A percentile compares a stretch with the other conserved stretches of the same genome.
Conservation (phyloP, 2,888 invertebrate genomes). For the Sphaerolaimus hirsutus region DNA sequence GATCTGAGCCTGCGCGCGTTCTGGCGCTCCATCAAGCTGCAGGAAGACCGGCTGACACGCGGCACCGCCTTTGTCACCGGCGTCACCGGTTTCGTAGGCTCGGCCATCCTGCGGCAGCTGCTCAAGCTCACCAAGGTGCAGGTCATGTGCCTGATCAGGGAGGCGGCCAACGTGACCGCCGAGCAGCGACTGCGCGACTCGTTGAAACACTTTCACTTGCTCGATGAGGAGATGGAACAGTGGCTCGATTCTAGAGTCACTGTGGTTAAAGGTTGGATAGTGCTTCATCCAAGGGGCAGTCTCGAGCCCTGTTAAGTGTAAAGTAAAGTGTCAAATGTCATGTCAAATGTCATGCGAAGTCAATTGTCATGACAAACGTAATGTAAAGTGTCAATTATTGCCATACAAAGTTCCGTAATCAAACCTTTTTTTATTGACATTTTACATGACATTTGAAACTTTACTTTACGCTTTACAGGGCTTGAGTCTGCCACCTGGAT, state of each 20-base stretch:
- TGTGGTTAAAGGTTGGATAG: neutral
- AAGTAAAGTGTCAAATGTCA: no score
- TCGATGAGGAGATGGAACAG: slow-evolving; percentile 15
- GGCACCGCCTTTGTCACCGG: slow-evolving; percentile 28
- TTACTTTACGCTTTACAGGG: no score
- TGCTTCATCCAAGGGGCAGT: no score
- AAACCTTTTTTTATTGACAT: no score
- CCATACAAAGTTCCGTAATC: no score
- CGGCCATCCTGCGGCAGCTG: slow-evolving; percentile 25
- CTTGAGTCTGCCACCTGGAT: no score
- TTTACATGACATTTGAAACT: no score
- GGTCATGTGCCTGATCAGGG: slow-evolving; percentile 26
- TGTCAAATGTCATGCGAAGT: no score
- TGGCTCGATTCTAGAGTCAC: neutral
- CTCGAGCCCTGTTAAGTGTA: no score
- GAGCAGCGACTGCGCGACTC: slow-evolving; percentile 17
- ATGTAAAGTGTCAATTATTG: no score
- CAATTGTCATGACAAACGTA: no score
- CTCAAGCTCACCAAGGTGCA: slow-evolving; percentile 23
- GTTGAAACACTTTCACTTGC: slow-evolving; percentile 21
- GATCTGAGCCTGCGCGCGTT: slow-evolving; percentile 30
- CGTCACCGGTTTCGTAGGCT: slow-evolving; percentile 27
- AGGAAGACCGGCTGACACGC: slow-evolving; percentile 20
- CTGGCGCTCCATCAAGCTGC: slow-evolving; percentile 25
- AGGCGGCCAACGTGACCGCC: slow-evolving; percentile 18